Conservation (phyloP, 2,113 vertebrate species). For the Tretioscincus oriximinensis region DNA sequence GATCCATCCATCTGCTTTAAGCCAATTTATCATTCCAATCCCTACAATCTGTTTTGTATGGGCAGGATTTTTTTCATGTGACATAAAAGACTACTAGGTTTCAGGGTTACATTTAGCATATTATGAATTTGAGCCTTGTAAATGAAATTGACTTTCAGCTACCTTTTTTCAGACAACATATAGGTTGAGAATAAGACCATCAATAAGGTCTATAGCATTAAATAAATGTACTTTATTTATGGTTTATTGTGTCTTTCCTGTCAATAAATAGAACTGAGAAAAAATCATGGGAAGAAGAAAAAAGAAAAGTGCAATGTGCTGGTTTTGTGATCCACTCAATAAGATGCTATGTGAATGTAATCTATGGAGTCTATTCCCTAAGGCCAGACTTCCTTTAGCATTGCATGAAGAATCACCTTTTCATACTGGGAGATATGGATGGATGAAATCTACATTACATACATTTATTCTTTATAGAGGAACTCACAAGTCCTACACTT, state of each 20-base stretch:
- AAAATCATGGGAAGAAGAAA: not conserved
- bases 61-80: no score
- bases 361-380: not conserved
- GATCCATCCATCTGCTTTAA: no score
- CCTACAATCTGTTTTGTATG: no score
- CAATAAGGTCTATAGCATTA: not conserved
- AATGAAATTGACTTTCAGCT: not conserved
- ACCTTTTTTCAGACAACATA: not conserved
- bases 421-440: not conserved
- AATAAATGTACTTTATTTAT: not conserved
- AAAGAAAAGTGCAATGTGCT: not conserved
- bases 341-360: not conserved
- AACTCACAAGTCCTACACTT: not conserved
- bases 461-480: not conserved
- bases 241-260: not conserved
- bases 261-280: not conserved
- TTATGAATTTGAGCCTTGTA: not conserved
- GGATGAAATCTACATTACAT: not conserved
- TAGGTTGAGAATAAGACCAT: no score
- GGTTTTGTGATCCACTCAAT: not conserved
- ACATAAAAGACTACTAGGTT: not conserved
- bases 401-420: not conserved
- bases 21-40: no score
- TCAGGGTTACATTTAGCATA: not conserved
- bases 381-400: not conserved